These are phyloP conservation scores for Ceratina japonica DNA, from an alignment of 1,140 invertebrate species.

Conservation along the genomic window DNA sequence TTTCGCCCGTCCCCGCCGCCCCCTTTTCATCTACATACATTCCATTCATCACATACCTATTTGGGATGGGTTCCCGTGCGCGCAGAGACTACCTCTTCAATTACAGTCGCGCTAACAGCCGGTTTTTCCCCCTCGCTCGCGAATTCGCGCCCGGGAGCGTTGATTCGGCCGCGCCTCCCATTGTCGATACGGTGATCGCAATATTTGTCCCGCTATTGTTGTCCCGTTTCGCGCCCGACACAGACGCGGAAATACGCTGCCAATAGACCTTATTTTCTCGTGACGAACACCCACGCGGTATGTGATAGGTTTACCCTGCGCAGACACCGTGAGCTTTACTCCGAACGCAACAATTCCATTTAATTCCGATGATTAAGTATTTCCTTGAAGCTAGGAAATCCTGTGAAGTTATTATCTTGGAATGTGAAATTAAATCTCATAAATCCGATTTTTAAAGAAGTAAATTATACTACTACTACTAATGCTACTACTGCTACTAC, in stretches of 20 bases:
- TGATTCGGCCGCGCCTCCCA: not conserved
- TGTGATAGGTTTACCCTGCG: not conserved
- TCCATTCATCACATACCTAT: slow-evolving; percentile 49
- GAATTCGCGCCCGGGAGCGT: not conserved
- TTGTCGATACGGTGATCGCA: not conserved
- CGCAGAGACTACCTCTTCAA: slow-evolving; percentile 14
- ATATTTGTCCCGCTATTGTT: slow-evolving; percentile 1
- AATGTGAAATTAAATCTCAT: too few relatives aligned
- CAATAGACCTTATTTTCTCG: not conserved
- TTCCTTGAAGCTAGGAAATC: too few relatives aligned
- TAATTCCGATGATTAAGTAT: not conserved
- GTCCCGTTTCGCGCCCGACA: too few relatives aligned
- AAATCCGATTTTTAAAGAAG: too few relatives aligned
- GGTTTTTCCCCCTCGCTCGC: not conserved
- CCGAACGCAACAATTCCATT: not conserved
- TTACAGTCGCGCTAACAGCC: slow-evolving; percentile 21
- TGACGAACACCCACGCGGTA: not conserved
- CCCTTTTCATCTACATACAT: slow-evolving; percentile 65
- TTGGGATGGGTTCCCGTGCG: slow-evolving; percentile 21
- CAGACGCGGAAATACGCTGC: not conserved
- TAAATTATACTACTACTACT: too few relatives aligned
- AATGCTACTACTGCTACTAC: too few relatives aligned
- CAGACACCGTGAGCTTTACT: too few relatives aligned
- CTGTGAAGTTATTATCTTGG: too few relatives aligned
- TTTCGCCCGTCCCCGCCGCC: slow-evolving; percentile 38